Conservation (phyloP, 2,888 invertebrate species). For the Spodoptera littoralis region DNA sequence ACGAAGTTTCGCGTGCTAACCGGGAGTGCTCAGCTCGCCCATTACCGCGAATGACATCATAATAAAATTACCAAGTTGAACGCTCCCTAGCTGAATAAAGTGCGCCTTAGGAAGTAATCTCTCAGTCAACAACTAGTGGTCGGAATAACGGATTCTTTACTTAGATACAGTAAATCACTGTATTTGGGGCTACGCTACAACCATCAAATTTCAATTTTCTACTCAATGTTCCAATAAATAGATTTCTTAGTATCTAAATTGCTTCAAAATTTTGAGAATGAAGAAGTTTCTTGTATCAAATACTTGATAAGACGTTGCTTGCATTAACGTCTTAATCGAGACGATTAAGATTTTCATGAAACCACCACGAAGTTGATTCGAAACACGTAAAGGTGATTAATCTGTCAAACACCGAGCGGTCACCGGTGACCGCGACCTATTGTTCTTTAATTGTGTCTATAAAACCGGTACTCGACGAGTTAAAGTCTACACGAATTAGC, state of each 20-base stretch:
- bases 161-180: slow-evolving; percentile 46
- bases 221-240: slow-evolving; percentile 14
- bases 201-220: slow-evolving; percentile 35
- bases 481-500: slow-evolving; percentile 39
- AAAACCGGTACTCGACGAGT: too few species aligned
- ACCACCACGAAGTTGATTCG: slow-evolving; percentile 11
- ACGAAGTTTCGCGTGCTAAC: slow-evolving; percentile 29
- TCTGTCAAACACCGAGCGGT: too few species aligned
- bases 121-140: slow-evolving; percentile 47
- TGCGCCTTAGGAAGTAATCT: slow-evolving; percentile 53
- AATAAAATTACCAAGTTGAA: slow-evolving; percentile 66
- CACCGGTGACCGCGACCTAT: too few species aligned
- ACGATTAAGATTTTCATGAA: slow-evolving; percentile 18
- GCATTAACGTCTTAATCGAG: not conserved
- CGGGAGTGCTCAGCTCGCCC: slow-evolving; percentile 33
- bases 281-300: not conserved
- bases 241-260: slow-evolving; percentile 8
- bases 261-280: not conserved
- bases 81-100: slow-evolving; percentile 54
- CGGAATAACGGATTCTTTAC: slow-evolving; percentile 50
- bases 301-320: not conserved
- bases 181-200: slow-evolving; percentile 40
- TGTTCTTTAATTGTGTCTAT: too few species aligned
- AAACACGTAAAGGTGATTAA: slow-evolving; percentile 33
- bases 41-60: slow-evolving; percentile 62